phyloP scores from a whole-genome alignment of 2,888 invertebrate species.

The Tetragonisca angustula region DNA sequence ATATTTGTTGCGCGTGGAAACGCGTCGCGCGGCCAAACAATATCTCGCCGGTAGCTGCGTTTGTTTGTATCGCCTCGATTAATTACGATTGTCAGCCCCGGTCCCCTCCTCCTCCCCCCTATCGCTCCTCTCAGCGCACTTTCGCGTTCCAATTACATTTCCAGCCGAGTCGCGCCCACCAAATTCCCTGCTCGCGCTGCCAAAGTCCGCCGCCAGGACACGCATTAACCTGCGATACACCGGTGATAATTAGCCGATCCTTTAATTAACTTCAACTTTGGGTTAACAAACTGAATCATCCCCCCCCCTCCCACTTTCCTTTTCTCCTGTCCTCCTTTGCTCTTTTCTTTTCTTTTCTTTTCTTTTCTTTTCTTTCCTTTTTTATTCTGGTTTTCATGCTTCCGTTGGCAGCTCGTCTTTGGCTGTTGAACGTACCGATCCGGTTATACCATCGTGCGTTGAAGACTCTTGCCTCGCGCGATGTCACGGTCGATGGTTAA shows the following conservation, averaged over 20 bases:
- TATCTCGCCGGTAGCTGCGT: conserved; percentile 44
- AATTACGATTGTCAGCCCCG: conserved; percentile 37
- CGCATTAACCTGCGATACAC: conserved; percentile 53
- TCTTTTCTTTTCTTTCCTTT: too few relatives aligned
- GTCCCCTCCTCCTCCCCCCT: too few relatives aligned
- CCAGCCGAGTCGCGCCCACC: neutral
- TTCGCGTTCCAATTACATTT: conserved; percentile 21
- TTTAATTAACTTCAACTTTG: conserved; percentile 41
- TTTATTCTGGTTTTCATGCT: neutral
- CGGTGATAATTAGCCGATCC: conserved; percentile 41
- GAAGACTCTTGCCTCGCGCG: conserved; percentile 72
- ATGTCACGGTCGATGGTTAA: conserved; percentile 84
- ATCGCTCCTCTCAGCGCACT: neutral
- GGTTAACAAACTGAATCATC: neutral
- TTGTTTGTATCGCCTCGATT: conserved; percentile 47
- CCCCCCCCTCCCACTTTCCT: too few relatives aligned
- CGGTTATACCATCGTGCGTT: too few relatives aligned
- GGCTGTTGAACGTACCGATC: too few relatives aligned
- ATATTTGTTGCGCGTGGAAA: conserved; percentile 1
- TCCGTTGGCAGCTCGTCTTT: too few relatives aligned
- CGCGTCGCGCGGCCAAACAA: conserved; percentile 18
- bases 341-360: neutral
- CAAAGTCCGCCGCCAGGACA: neutral
- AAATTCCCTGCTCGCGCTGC: neutral
- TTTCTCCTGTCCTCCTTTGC: neutral